Evolutionary conservation across 2,797 vertebrate species (phyloP), one percentile per base, ranked within the genome.

Genomic region (Enteromius unitaeniatus): DNA sequence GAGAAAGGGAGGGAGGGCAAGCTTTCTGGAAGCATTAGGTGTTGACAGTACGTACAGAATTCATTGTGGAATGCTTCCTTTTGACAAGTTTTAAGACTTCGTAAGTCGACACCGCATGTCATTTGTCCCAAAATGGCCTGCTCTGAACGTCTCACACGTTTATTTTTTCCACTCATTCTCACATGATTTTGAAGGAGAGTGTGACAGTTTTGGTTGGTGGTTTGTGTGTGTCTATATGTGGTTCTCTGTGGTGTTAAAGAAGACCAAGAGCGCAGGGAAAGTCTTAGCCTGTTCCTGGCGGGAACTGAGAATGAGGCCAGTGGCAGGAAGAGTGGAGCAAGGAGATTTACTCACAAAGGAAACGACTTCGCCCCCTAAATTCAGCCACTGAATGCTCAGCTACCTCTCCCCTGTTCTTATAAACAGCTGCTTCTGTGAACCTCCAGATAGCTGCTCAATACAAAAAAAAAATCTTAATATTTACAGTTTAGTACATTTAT

Each of bases 321-420:
- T 15, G 60, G 72, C 85, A 85, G 87, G 87, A 89, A 89, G 84
- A 60, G 73, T 70, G 47, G 55, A n/a, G 78, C 74, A 40, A 13
- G 79, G 31, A 80, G 26, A 84, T 88, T 83, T 85, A 85, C 86
- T 83, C 72, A 69, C 80, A 83, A 82, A 89, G 90, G 90, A 88
- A 91, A 83, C 55, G 31, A 31, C 62, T 83, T 75, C 67, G 23
- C 42, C 62, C 28, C 62, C 77, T 37, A n/a, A 79, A 53, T 81
- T 64, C 67, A 64, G 64, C 69, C 79, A 80, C 79, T 79, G 73
- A 34, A 65, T n/a, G n/a, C 76, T 42, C 69, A 26, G 55, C 55
- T 58, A 49, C 67, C 14, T 49, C 58, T 69, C 62, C 40, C 47
- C 23, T 81, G 23, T 37, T 69, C 49, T 81, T 53, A 19, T 70